These are phyloP conservation scores for Nanorana parkeri DNA, from an alignment of 2,113 vertebrate species.

Conservation along the genomic window DNA sequence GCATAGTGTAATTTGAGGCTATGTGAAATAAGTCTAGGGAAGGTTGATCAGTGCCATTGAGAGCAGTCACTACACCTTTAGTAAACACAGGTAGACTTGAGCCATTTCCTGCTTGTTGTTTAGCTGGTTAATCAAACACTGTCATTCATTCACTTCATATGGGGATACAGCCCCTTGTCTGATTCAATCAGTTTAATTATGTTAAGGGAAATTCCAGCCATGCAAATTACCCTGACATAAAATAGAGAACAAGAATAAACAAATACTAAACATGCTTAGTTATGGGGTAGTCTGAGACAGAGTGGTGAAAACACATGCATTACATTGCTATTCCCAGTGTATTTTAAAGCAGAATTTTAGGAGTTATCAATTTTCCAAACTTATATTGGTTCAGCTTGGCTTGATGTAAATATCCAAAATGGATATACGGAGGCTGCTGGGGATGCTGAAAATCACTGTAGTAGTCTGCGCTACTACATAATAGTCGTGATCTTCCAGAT, in stretches of 20 bases:
- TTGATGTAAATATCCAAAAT: too few relatives aligned
- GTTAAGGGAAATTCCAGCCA: not conserved
- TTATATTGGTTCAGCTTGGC: too few relatives aligned
- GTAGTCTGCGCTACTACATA: too few relatives aligned
- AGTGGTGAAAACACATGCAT: too few relatives aligned
- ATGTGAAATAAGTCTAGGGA: constrained; percentile 21
- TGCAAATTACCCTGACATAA: not conserved
- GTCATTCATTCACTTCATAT: not conserved
- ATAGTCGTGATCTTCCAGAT: too few relatives aligned
- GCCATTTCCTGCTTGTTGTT: constrained; percentile 62
- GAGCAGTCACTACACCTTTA: constrained; percentile 26
- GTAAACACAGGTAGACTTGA: constrained; percentile 59
- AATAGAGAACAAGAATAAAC: not conserved
- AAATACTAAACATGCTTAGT: not conserved
- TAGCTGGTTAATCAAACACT: constrained; percentile 21
- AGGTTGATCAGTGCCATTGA: constrained; percentile 56
- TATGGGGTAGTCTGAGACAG: not conserved
- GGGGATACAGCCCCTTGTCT: constrained; percentile 2
- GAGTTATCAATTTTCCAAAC: too few relatives aligned
- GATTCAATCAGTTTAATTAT: constrained; percentile 7
- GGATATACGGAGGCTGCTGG: too few relatives aligned
- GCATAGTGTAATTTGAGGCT: constrained; percentile 57
- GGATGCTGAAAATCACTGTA: too few relatives aligned
- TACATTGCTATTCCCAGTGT: too few relatives aligned
- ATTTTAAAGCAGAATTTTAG: too few relatives aligned